Evolutionary conservation across 2,113 vertebrate genomes (phyloP).

Genomic region (Calypte anna): DNA sequence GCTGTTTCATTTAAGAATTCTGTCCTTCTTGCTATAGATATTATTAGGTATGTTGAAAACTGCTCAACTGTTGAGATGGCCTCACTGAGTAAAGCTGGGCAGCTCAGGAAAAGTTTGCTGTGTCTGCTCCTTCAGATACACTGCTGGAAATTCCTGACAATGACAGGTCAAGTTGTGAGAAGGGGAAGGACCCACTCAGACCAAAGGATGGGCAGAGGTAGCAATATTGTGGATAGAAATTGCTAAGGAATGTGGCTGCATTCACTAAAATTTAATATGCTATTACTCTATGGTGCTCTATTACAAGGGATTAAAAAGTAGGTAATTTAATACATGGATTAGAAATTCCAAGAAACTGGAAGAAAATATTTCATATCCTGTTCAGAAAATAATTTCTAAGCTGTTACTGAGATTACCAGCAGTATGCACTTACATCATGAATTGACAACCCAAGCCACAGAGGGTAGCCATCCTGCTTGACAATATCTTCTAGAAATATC

Average conservation of each 20-base stretch:
- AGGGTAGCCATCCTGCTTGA: conserved; percentile 86
- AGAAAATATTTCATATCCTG: neutral
- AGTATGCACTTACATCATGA: conserved; percentile 85
- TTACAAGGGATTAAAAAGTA: neutral
- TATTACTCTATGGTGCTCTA: neutral
- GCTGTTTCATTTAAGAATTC: neutral
- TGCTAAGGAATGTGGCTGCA: neutral
- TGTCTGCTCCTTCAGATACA: neutral
- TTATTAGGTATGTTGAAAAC: neutral
- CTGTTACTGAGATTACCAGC: neutral
- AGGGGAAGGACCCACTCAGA: neutral
- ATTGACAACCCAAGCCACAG: conserved; percentile 93
- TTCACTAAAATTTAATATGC: neutral
- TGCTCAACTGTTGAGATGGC: neutral
- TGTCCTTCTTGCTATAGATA: neutral
- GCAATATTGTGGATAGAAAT: neutral
- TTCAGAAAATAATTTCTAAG: neutral
- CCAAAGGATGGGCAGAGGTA: neutral
- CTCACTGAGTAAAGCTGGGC: neutral
- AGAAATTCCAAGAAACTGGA: neutral
- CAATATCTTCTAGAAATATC: conserved; percentile 80
- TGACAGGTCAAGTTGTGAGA: neutral
- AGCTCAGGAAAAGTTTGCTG: neutral
- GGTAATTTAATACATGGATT: neutral
- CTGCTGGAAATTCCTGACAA: neutral